phyloP scores from a whole-genome alignment of 2,113 vertebrate genomes.

The Chaetorhynchus papuensis region DNA sequence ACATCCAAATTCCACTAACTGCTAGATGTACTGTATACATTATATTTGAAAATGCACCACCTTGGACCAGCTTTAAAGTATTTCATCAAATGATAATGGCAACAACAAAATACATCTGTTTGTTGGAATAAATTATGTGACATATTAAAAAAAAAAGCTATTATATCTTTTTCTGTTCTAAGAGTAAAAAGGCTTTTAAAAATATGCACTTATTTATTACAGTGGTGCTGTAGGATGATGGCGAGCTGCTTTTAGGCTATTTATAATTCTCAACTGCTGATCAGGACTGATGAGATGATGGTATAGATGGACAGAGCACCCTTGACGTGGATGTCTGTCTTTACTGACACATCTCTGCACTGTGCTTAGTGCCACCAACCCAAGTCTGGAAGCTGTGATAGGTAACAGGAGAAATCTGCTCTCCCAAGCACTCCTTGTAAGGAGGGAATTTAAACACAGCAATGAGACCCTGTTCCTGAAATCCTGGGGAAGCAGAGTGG shows the following conservation, averaged over 20 bases:
- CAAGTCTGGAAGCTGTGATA: background rate
- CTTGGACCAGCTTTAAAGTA: slow-evolving; percentile 76
- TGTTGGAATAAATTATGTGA: slow-evolving; percentile 76
- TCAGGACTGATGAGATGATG: slow-evolving; percentile 49
- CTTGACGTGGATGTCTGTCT: background rate
- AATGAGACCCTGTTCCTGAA: background rate
- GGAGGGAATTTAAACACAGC: background rate
- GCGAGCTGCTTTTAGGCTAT: slow-evolving; percentile 57
- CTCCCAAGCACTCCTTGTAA: background rate
- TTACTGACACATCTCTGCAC: background rate
- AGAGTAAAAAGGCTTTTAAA: slow-evolving; percentile 70
- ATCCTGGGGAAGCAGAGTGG: background rate
- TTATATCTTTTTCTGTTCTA: slow-evolving; percentile 70
- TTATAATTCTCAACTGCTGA: slow-evolving; percentile 60
- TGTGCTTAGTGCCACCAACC: background rate
- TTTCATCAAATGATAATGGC: slow-evolving; percentile 77
- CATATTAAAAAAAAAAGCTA: slow-evolving; percentile 60
- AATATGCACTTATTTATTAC: slow-evolving; percentile 69
- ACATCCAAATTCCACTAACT: slow-evolving; percentile 82
- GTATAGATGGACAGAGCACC: background rate
- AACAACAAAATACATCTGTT: slow-evolving; percentile 79
- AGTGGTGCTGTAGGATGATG: slow-evolving; percentile 15
- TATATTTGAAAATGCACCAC: slow-evolving; percentile 76
- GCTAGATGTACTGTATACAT: slow-evolving; percentile 76
- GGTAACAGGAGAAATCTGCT: background rate